Conservation (phyloP, 2,888 invertebrate genomes). For the Uloborus plumipes region DNA sequence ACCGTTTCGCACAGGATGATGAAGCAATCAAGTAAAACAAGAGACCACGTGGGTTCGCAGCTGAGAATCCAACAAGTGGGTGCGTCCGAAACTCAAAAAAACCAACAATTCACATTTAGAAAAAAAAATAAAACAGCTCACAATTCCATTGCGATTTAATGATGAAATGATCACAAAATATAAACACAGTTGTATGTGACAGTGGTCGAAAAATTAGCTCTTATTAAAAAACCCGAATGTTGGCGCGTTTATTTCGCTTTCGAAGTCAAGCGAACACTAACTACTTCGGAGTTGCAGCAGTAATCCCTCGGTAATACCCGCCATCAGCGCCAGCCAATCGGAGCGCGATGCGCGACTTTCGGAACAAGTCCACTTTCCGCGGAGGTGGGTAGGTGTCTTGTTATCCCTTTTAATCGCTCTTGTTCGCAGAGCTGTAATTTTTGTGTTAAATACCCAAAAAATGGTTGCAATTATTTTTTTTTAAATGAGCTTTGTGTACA, state of each 20-base stretch:
- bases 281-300: not conserved
- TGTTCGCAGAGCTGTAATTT: too few species aligned
- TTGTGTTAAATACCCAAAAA: too few species aligned
- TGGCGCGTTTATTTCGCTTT: too few species aligned
- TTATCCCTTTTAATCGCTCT: too few species aligned
- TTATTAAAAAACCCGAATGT: too few species aligned
- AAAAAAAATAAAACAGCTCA: too few species aligned
- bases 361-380: constrained; percentile 40
- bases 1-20: constrained; percentile 17
- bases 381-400: constrained; percentile 24
- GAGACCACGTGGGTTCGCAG: constrained; percentile 31
- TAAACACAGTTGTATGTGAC: too few species aligned
- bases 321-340: constrained; percentile 42
- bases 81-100: constrained; percentile 1
- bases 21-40: constrained; percentile 21
- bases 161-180: too few species aligned
- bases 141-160: too few species aligned
- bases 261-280: constrained; percentile 31
- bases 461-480: not conserved
- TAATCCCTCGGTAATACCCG: constrained; percentile 16
- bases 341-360: constrained; percentile 38
- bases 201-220: too few species aligned
- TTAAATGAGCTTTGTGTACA: too few species aligned
- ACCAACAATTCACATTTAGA: too few species aligned
- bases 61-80: constrained; percentile 33